A percentile compares a stretch with the other conserved stretches of the same genome.
phyloP scores from a whole-genome alignment of 2,113 vertebrate species.

The Tragelaphus scriptus region DNA sequence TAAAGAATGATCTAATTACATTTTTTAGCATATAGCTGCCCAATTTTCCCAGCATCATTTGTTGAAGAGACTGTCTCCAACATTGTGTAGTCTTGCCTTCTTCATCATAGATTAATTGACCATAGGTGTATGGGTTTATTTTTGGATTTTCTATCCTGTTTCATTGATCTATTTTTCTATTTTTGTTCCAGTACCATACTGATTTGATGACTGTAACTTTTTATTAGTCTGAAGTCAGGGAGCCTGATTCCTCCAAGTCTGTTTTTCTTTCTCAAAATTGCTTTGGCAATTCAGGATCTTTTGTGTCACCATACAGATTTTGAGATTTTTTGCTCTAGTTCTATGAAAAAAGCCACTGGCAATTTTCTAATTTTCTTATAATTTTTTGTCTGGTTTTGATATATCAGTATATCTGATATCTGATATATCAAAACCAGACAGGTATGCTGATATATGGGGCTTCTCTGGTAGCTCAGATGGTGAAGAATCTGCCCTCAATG shows the following conservation, averaged over 20 bases:
- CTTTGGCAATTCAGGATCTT: neutral
- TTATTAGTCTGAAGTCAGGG: neutral
- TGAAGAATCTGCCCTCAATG: neutral
- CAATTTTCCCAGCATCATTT: neutral
- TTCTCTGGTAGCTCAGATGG: neutral
- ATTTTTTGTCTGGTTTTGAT: neutral
- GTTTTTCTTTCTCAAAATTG: neutral
- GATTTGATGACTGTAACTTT: neutral
- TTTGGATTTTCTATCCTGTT: neutral
- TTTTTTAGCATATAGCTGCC: neutral
- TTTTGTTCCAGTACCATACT: neutral
- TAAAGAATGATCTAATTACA: neutral
- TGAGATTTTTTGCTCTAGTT: neutral
- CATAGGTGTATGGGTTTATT: neutral
- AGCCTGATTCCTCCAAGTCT: neutral
- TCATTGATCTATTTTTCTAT: neutral
- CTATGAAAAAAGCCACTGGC: neutral
- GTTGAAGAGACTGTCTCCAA: neutral
- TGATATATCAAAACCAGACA: neutral
- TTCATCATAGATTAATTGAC: neutral
- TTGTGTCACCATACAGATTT: neutral
- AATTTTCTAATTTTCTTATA: neutral
- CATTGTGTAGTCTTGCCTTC: neutral
- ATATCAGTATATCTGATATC: neutral
- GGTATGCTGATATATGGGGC: neutral